Evolutionary conservation across 2,888 invertebrate species (phyloP).

Genomic region (Pteria penguin): DNA sequence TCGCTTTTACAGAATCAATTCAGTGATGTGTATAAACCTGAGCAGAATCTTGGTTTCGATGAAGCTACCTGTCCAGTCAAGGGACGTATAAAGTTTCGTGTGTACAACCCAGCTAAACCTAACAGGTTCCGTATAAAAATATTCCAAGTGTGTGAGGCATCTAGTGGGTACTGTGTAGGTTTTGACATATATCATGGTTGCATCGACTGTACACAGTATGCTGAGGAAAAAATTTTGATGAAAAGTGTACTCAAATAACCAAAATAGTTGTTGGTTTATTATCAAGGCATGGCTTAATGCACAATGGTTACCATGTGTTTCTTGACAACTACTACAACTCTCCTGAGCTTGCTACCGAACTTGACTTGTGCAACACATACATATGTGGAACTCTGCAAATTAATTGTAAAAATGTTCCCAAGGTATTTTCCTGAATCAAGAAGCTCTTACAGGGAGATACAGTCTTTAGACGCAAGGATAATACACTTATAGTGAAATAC

Average conservation of each 20-base stretch:
- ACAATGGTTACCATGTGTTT: conserved; percentile 33
- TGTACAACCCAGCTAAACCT: conserved; percentile 51
- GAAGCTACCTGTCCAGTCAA: conserved; percentile 43
- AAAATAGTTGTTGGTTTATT: conserved; percentile 25
- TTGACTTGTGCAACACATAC: conserved; percentile 22
- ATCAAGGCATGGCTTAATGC: conserved; percentile 28
- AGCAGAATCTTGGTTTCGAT: conserved; percentile 41
- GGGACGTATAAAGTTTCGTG: conserved; percentile 35
- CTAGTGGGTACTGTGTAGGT: conserved; percentile 30
- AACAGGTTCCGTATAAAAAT: conserved; percentile 48
- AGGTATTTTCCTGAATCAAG: conserved; percentile 3
- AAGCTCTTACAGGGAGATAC: conserved; percentile 9
- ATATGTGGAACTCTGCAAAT: conserved; percentile 38
- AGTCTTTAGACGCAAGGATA: conserved; percentile 4
- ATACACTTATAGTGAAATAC: conserved; percentile 13
- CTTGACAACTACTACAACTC: conserved; percentile 44
- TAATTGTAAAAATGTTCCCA: conserved; percentile 37
- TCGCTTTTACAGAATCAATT: too few species aligned
- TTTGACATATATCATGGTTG: conserved; percentile 44
- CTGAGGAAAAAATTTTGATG: background rate
- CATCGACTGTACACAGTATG: conserved; percentile 6
- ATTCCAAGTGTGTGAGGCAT: conserved; percentile 40
- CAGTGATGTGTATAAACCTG: too few species aligned
- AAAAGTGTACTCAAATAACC: conserved; percentile 6
- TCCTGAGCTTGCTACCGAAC: conserved; percentile 24